phyloP scores from a whole-genome alignment of 2,888 invertebrate genomes.

The Chaitophorus viminalis region DNA sequence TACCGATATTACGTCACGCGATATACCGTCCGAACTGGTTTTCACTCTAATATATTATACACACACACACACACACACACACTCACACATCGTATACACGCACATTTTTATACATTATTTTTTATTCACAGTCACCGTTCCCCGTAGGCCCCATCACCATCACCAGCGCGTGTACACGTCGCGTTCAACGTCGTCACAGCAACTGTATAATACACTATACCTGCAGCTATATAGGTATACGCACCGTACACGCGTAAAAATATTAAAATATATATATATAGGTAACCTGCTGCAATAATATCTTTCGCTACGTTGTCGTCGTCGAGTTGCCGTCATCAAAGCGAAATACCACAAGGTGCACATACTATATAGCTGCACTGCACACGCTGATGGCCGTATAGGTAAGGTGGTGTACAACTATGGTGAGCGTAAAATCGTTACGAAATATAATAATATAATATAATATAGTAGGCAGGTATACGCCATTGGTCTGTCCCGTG shows the following conservation, averaged over 20 bases:
- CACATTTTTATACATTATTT: conserved; percentile 35
- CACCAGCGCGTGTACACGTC: neutral
- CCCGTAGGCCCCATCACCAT: too few species aligned
- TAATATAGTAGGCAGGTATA: too few species aligned
- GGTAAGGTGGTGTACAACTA: too few species aligned
- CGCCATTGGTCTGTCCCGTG: neutral
- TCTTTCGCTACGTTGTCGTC: neutral
- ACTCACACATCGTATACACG: too few species aligned
- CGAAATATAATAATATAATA: too few species aligned
- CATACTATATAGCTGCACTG: too few species aligned
- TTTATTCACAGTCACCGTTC: conserved; percentile 2
- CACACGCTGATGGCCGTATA: too few species aligned
- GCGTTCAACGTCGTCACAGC: neutral
- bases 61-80: neutral
- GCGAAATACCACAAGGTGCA: neutral
- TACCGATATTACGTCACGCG: neutral
- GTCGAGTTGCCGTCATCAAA: neutral
- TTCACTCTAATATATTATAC: conserved; percentile 17
- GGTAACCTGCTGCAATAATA: too few species aligned
- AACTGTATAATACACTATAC: neutral
- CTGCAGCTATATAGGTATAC: neutral
- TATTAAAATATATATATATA: too few species aligned
- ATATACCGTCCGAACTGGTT: conserved; percentile 40
- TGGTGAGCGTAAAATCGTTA: too few species aligned
- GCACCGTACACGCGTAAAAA: too few species aligned